phyloP scores from a whole-genome alignment of 92 coral and sea anemone species.

The Phenganax subtilis region DNA sequence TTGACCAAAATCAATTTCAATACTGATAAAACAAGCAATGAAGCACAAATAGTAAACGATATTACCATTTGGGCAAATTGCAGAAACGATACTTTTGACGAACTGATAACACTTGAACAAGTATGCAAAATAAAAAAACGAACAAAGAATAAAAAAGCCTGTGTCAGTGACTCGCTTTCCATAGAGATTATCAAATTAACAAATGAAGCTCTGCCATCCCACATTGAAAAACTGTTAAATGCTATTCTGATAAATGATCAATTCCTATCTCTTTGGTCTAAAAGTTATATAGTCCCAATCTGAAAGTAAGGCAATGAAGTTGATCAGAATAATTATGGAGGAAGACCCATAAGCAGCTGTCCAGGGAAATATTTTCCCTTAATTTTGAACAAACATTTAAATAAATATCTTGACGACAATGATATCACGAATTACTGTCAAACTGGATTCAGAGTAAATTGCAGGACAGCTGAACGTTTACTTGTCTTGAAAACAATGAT shows the following conservation, averaged over 20 bases:
- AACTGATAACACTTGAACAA: slow-evolving; percentile 33
- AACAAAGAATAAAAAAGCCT: slow-evolving; percentile 25
- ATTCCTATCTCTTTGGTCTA: slow-evolving; percentile 37
- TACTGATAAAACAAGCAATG: not conserved
- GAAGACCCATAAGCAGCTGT: no score
- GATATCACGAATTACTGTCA: slow-evolving; percentile 23
- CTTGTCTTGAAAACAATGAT: slow-evolving; percentile 28
- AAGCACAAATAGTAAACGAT: slow-evolving; percentile 25
- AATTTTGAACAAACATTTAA: not conserved
- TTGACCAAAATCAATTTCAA: slow-evolving; percentile 23
- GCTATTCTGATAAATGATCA: slow-evolving; percentile 5
- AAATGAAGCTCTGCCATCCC: slow-evolving; percentile 19
- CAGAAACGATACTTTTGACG: slow-evolving; percentile 13
- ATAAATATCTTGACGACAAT: slow-evolving; percentile 8
- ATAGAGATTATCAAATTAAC: not conserved
- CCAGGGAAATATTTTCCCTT: no score
- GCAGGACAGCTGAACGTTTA: slow-evolving; percentile 31
- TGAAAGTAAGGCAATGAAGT: slow-evolving; percentile 9
- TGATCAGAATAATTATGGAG: slow-evolving; percentile 19
- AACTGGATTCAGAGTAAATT: slow-evolving; percentile 32
- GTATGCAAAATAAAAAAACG: slow-evolving; percentile 22
- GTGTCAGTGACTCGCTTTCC: no score
- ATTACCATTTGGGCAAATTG: slow-evolving; percentile 20
- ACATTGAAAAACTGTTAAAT: slow-evolving; percentile 29
- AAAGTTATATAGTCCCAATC: slow-evolving; percentile 3